These are phyloP conservation scores for Sorex fumeus DNA, from an alignment of 2,113 vertebrate species.

Conservation along the genomic window DNA sequence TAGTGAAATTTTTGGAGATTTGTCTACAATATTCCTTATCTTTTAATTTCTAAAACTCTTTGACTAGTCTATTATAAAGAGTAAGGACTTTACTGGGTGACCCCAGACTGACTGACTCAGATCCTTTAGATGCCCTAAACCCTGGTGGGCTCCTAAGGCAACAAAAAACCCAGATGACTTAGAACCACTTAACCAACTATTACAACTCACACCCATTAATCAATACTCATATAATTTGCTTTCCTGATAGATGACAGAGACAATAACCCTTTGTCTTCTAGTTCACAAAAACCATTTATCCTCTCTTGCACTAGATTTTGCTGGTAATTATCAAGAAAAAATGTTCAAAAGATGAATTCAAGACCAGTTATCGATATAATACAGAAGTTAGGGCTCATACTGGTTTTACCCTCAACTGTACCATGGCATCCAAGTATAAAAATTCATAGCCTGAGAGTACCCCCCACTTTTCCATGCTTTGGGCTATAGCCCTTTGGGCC, in stretches of 20 bases:
- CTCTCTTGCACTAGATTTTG: not conserved
- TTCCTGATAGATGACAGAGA: not conserved
- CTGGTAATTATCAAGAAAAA: not conserved
- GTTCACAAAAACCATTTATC: not conserved
- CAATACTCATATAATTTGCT: not conserved
- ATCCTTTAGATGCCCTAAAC: not conserved
- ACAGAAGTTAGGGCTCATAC: too few species aligned
- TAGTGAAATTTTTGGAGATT: constrained; percentile 40
- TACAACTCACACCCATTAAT: not conserved
- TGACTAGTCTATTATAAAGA: not conserved
- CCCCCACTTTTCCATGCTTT: too few species aligned
- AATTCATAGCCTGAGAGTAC: too few species aligned
- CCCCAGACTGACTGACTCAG: not conserved
- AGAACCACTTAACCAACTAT: not conserved
- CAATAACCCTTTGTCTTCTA: not conserved
- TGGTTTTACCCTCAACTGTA: too few species aligned
- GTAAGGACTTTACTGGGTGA: not conserved
- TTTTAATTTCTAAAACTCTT: not conserved
- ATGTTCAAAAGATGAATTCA: not conserved
- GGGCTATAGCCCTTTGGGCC: too few species aligned
- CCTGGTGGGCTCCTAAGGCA: not conserved
- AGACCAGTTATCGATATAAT: not conserved
- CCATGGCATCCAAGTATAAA: too few species aligned
- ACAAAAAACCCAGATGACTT: not conserved
- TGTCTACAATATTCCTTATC: not conserved